Conservation (phyloP, 2,113 vertebrate genomes). For the Podiceps cristatus region DNA sequence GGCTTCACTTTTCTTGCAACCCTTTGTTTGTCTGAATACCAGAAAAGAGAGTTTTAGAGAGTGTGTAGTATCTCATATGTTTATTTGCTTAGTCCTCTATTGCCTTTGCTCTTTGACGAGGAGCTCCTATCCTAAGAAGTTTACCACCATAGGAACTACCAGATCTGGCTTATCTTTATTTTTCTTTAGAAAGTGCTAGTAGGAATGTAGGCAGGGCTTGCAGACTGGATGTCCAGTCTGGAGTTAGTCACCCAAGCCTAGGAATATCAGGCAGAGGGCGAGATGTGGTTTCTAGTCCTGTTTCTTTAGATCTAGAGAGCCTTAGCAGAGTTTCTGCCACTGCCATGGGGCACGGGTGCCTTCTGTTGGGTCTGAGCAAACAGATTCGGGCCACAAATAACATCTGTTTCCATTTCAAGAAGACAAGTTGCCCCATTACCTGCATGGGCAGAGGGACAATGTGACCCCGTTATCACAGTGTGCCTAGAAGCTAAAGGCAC, state of each 20-base stretch:
- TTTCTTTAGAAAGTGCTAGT: neutral
- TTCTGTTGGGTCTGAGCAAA: neutral
- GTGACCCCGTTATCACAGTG: neutral
- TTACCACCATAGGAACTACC: neutral
- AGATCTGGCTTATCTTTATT: neutral
- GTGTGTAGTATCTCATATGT: no score
- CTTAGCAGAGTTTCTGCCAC: neutral
- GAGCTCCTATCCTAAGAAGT: neutral
- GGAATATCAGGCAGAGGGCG: neutral
- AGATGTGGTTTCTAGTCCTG: neutral
- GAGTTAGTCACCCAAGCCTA: neutral
- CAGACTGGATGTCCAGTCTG: neutral
- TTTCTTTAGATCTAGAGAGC: neutral
- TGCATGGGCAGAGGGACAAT: neutral
- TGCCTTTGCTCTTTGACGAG: neutral
- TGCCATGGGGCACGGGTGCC: neutral
- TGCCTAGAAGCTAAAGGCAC: neutral
- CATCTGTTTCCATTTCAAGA: neutral
- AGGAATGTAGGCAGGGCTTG: neutral
- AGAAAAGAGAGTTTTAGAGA: neutral
- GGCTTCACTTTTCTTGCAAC: neutral
- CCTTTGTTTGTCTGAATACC: neutral
- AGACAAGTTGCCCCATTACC: neutral
- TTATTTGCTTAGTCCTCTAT: neutral
- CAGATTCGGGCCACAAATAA: neutral